Evolutionary conservation across 2,888 invertebrate species (phyloP).

Genomic region (Tetranychus piercei): DNA sequence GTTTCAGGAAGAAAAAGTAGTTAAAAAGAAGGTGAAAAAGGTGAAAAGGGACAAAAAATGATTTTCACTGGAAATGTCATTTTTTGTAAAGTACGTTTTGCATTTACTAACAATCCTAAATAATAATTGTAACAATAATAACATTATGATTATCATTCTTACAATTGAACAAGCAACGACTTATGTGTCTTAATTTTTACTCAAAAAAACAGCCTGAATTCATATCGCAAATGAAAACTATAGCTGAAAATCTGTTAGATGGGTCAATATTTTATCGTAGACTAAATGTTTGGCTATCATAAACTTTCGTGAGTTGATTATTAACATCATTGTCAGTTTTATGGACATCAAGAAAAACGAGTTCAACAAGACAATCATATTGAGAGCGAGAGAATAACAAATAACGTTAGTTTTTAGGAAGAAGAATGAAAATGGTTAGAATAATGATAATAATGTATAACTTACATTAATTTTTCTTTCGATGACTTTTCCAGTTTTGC

Average conservation of each 20-base stretch:
- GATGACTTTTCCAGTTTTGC: slow-evolving; percentile 53
- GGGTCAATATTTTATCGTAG: no score
- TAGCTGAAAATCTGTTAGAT: no score
- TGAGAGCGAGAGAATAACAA: no score
- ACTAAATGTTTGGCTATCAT: no score
- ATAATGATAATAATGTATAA: background rate
- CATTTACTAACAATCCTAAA: background rate
- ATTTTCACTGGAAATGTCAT: slow-evolving; percentile 9
- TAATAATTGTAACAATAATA: no score
- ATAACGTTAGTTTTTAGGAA: background rate
- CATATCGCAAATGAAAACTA: no score
- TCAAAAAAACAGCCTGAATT: no score
- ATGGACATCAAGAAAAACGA: background rate
- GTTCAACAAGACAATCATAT: background rate
- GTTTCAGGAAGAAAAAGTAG: background rate
- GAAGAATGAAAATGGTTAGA: background rate
- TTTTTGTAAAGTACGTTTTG: slow-evolving; percentile 5
- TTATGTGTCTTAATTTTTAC: no score
- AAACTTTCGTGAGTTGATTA: background rate
- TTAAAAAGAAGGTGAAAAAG: background rate
- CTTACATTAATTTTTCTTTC: slow-evolving; percentile 15
- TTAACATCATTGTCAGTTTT: background rate
- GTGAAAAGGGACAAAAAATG: background rate
- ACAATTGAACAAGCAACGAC: no score
- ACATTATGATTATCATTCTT: no score